Percentiles rank a stretch among this genome's conserved stretches.
phyloP scores from a whole-genome alignment of 2,113 vertebrate genomes.

The Xenopus laevis region DNA sequence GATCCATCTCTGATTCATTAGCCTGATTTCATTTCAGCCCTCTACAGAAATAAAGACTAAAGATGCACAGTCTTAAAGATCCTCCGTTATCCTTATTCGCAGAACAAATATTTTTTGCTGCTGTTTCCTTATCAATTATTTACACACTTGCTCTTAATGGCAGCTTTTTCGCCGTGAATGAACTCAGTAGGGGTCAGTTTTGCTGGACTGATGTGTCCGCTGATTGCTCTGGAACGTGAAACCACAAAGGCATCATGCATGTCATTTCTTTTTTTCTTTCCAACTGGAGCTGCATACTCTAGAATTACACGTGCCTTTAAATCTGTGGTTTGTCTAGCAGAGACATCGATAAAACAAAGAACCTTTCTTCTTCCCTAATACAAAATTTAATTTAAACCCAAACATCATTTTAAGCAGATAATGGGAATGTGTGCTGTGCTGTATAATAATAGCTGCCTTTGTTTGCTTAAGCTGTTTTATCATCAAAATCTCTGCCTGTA shows the following conservation, averaged over 20 bases:
- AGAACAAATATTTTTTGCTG: too few relatives aligned
- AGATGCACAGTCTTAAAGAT: too few relatives aligned
- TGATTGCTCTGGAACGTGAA: not conserved
- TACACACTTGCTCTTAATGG: not conserved
- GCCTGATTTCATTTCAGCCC: too few relatives aligned
- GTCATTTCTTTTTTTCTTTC: not conserved
- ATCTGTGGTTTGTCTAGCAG: slow-evolving; percentile 2
- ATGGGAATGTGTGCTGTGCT: not conserved
- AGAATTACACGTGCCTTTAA: slow-evolving; percentile 2
- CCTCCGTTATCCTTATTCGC: too few relatives aligned
- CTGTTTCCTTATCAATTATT: slow-evolving; percentile 7
- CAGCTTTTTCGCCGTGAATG: not conserved
- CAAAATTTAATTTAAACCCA: slow-evolving; percentile 34
- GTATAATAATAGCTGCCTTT: not conserved
- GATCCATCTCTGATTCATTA: too few relatives aligned
- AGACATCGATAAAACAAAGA: slow-evolving; percentile 28
- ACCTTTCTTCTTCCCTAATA: slow-evolving; percentile 16
- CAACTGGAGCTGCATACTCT: not conserved
- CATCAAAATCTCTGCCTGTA: too few relatives aligned
- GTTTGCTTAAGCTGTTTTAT: not conserved
- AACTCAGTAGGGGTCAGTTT: not conserved
- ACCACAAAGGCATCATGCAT: not conserved
- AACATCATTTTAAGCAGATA: slow-evolving; percentile 24
- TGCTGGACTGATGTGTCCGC: not conserved
- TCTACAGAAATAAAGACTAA: too few relatives aligned